These are phyloP conservation scores for Stenolophus ochropezus DNA, from an alignment of 2,888 invertebrate genomes.

Conservation along the genomic window DNA sequence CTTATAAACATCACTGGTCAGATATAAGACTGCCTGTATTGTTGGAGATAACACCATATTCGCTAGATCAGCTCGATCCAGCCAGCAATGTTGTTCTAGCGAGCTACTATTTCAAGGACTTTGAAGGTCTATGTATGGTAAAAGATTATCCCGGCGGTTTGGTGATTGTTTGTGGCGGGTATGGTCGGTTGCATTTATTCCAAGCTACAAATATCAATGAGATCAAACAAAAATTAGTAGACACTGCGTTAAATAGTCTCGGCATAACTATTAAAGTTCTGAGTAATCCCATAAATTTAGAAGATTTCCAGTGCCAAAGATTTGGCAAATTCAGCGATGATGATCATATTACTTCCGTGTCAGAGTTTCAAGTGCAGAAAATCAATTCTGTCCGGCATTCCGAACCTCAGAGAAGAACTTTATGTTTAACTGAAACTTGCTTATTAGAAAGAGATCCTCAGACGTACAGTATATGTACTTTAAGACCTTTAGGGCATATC, in stretches of 20 bases:
- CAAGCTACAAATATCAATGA: conserved; percentile 89
- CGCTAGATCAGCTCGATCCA: conserved; percentile 93
- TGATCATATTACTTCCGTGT: conserved; percentile 95
- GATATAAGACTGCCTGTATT: conserved; percentile 91
- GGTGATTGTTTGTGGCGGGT: conserved; percentile 92
- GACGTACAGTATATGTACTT: conserved; percentile 94
- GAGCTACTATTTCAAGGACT: conserved; percentile 90
- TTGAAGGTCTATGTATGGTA: conserved; percentile 86
- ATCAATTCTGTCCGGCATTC: conserved; percentile 85
- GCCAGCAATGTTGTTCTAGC: conserved; percentile 88
- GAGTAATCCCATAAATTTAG: conserved; percentile 87
- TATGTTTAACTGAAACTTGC: conserved; percentile 97
- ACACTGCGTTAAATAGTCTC: conserved; percentile 86
- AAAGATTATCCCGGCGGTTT: conserved; percentile 95
- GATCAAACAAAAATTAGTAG: conserved; percentile 90
- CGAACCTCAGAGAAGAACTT: conserved; percentile 89
- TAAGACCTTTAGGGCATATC: conserved; percentile 87
- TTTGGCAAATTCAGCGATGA: conserved; percentile 97
- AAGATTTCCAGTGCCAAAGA: conserved; percentile 90
- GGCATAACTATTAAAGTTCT: conserved; percentile 89
- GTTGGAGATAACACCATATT: conserved; percentile 93
- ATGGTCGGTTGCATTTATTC: conserved; percentile 93
- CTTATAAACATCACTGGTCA: conserved; percentile 98
- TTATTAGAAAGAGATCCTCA: conserved; percentile 97
- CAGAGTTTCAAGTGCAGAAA: conserved; percentile 98